These are phyloP conservation scores for Patella depressa DNA, from an alignment of 2,888 invertebrate genomes.

Conservation along the genomic window DNA sequence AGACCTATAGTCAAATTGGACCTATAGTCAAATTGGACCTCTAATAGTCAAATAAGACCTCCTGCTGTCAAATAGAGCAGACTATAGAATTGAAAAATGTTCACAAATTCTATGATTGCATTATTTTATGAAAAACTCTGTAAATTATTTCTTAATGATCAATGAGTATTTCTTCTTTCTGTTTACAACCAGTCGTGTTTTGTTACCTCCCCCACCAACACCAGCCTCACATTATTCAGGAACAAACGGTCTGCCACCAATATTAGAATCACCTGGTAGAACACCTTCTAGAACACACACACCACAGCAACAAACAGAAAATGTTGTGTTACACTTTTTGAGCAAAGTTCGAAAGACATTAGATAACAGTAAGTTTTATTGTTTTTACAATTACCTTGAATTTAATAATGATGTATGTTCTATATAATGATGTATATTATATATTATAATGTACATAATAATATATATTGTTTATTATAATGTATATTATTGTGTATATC, in stretches of 20 bases:
- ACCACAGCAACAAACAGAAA: conserved; percentile 49
- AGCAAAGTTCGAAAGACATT: conserved; percentile 48
- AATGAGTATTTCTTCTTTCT: neutral
- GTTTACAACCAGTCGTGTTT: conserved; percentile 49
- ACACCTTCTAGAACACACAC: conserved; percentile 51
- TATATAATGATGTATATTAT: too few species aligned
- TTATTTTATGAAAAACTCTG: neutral
- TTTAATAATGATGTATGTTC: too few species aligned
- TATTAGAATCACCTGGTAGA: conserved; percentile 35
- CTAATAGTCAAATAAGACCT: too few species aligned
- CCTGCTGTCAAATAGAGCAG: too few species aligned
- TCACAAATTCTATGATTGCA: neutral
- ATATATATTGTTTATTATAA: too few species aligned
- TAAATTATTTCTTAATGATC: neutral
- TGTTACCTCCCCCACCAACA: conserved; percentile 58
- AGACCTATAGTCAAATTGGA: too few species aligned
- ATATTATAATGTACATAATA: too few species aligned
- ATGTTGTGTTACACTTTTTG: conserved; percentile 54
- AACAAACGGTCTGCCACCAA: conserved; percentile 25
- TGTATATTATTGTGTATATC: too few species aligned
- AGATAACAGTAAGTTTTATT: conserved; percentile 48
- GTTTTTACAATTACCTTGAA: too few species aligned
- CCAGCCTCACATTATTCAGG: conserved; percentile 44
- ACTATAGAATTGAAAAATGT: neutral
- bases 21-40: too few species aligned